These are phyloP conservation scores for Chromis chromis DNA, from an alignment of 2,797 vertebrate species.

Conservation along the genomic window DNA sequence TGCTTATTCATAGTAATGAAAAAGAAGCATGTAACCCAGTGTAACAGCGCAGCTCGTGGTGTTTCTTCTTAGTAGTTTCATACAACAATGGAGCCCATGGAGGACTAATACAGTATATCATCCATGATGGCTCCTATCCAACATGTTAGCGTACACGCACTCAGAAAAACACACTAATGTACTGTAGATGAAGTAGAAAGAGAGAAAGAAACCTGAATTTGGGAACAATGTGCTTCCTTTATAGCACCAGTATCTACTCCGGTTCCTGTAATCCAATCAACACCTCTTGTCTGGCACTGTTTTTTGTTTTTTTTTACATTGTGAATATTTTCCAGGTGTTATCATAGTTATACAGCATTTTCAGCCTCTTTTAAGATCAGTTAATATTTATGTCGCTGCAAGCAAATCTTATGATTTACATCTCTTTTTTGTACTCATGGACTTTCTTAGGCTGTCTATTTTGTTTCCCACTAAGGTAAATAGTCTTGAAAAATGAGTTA, in stretches of 20 bases:
- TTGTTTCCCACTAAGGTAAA: neutral
- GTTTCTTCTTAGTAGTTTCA: neutral
- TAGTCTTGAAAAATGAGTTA: neutral
- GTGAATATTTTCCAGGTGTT: neutral
- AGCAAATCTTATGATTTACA: too few species aligned
- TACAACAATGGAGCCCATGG: neutral
- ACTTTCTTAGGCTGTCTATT: neutral
- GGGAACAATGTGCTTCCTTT: neutral
- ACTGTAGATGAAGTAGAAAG: neutral
- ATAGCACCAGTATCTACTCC: too few species aligned
- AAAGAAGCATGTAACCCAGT: too few species aligned
- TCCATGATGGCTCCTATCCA: constrained; percentile 50
- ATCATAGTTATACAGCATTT: neutral
- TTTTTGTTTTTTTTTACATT: neutral
- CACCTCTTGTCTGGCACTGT: too few species aligned
- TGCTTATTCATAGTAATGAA: too few species aligned
- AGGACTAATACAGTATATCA: neutral
- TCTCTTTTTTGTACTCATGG: neutral
- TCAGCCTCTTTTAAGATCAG: neutral
- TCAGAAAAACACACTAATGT: constrained; percentile 21
- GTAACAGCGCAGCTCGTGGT: too few species aligned
- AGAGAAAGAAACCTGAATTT: neutral
- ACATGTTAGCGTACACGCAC: constrained; percentile 39
- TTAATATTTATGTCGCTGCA: neutral
- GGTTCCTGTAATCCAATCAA: neutral